Percentiles rank a stretch among this genome's conserved stretches.
phyloP scores from a whole-genome alignment of 1,140 invertebrate genomes.

The Sinonovacula constricta region DNA sequence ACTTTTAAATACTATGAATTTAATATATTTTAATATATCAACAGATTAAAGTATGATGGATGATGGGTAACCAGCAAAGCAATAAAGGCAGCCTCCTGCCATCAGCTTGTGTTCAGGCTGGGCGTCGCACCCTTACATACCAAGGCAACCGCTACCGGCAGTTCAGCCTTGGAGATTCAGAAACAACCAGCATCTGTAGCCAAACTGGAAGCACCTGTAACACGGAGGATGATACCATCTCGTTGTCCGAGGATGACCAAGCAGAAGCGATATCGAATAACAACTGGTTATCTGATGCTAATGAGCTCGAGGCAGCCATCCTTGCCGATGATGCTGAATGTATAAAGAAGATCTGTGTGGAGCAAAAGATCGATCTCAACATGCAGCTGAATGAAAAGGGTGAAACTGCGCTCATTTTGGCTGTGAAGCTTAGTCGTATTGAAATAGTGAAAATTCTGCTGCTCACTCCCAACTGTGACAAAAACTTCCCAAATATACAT shows the following conservation, averaged over 20 bases:
- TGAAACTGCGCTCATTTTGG: constrained; percentile 63
- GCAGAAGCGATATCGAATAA: not conserved
- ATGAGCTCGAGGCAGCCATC: constrained; percentile 44
- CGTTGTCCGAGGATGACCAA: constrained; percentile 30
- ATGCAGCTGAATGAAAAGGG: constrained; percentile 57
- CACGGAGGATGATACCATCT: constrained; percentile 39
- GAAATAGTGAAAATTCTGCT: constrained; percentile 60
- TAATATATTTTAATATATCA: too few relatives aligned
- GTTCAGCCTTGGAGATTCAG: constrained; percentile 41
- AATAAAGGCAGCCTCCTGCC: constrained; percentile 13
- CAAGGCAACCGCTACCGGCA: constrained; percentile 21
- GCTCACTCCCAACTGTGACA: constrained; percentile 52
- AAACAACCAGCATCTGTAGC: constrained; percentile 24
- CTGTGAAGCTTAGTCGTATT: constrained; percentile 58
- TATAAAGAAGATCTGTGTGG: constrained; percentile 33
- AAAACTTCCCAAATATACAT: constrained; percentile 58
- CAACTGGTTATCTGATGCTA: constrained; percentile 33
- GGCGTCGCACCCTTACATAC: not conserved
- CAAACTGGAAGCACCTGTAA: constrained; percentile 8
- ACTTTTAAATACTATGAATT: too few relatives aligned
- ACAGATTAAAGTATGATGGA: too few relatives aligned
- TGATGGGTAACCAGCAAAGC: constrained; percentile 45
- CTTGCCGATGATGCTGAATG: constrained; percentile 36
- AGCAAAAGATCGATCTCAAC: constrained; percentile 55
- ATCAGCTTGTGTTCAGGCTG: constrained; percentile 26